Base-by-base conservation (phyloP, 2,888 invertebrate genomes). In the Limenitis camilla region DNA sequence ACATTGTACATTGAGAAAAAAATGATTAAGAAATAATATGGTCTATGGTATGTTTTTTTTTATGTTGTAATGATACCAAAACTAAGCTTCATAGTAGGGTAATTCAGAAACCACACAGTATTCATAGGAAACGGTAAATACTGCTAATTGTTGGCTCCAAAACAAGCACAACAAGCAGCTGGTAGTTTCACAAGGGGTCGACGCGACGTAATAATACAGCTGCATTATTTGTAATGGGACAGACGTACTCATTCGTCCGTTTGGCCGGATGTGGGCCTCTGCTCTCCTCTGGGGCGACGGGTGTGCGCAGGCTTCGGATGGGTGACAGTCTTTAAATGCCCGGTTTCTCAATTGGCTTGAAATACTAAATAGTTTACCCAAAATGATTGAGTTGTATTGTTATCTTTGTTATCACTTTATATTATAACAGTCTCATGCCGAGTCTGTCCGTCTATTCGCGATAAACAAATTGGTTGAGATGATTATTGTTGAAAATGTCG, bases 261-360 rank as follows among this genome's bases (percentile, higher is more conserved):
- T 52, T 38, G 49, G 55, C 51, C 53, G 56, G 55, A 59, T 56
- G 55, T 55, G 55, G 52, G 41, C 49, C 11, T n/a, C 30, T 11
- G 19, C 39, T 50, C 45, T 54, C 44, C 55, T 59, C 54, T 53
- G 42, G 41, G 42, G 53, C 43, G 43, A 49, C 48, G 48, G 30
- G 40, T 46, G 38, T 48, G 49, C 52, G 56, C 52, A 53, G 56
- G 9, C 8, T 31, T 30, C n/a, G 27, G 9, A 8, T 40, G 29
- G 40, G 40, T 28, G 40, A 27, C 9, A 28, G 2, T 19, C 1
- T 19, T 19, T 19, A 19, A 19, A 19, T 19, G 19, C 19, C 19
- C 19, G 1, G 19, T 19, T 19, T 2, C 19, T 19, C 19, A 19
- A 19, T 19, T 19, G 3, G 19, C 19, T 19, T 19, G 19, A 3